A percentile compares a stretch with the other conserved stretches of the same genome.
phyloP scores from a whole-genome alignment of 2,888 invertebrate species.

The Noctua fimbriata region DNA sequence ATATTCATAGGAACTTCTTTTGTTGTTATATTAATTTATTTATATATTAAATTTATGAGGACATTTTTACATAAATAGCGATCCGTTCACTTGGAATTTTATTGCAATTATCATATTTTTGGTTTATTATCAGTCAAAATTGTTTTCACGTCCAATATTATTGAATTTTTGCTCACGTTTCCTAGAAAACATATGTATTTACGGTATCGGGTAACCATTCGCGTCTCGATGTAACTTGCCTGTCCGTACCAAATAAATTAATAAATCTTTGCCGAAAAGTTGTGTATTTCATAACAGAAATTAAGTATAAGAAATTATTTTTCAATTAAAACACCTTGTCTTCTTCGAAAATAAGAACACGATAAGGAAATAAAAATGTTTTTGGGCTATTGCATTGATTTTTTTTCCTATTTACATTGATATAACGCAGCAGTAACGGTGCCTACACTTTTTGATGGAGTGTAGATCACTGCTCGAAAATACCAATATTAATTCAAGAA shows the following conservation, averaged over 20 bases:
- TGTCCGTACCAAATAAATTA: constrained; percentile 81
- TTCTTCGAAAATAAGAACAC: constrained; percentile 78
- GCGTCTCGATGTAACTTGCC: constrained; percentile 82
- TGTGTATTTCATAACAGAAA: constrained; percentile 84
- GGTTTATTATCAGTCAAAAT: constrained; percentile 78
- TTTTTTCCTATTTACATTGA: constrained; percentile 85
- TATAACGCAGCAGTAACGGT: constrained; percentile 66
- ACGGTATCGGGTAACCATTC: constrained; percentile 83
- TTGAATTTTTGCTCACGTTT: constrained; percentile 82
- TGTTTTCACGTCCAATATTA: constrained; percentile 77
- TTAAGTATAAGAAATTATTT: constrained; percentile 70
- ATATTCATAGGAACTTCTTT: constrained; percentile 91
- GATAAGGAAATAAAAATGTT: constrained; percentile 81
- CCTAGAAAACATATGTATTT: constrained; percentile 83
- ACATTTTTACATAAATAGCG: constrained; percentile 90
- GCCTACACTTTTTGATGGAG: constrained; percentile 46
- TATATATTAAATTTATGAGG: constrained; percentile 90
- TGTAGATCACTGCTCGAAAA: constrained; percentile 64
- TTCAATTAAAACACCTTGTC: constrained; percentile 72
- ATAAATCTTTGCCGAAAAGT: constrained; percentile 84
- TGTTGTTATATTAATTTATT: constrained; percentile 90
- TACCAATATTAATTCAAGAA: constrained; percentile 88
- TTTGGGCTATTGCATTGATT: constrained; percentile 90
- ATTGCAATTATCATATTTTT: constrained; percentile 76
- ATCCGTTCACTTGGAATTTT: constrained; percentile 87